Evolutionary conservation across 2,888 invertebrate genomes (phyloP).

Genomic region (Euplexia lucipara): DNA sequence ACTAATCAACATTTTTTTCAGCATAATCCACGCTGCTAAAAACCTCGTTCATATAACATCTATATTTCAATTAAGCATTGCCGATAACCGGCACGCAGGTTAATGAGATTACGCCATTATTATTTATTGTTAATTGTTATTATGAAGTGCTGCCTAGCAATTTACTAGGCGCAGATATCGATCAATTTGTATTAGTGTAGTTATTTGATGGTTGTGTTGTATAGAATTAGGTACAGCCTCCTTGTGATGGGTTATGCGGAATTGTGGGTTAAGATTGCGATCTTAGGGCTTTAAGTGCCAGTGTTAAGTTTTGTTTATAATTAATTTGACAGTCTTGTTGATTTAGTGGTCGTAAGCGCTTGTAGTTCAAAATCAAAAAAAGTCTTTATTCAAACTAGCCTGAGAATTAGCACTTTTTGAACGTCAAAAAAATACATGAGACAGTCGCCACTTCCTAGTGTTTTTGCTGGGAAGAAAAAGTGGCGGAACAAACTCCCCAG

Average conservation of each 20-base stretch:
- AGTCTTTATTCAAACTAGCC: no score
- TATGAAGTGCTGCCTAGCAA: slow-evolving; percentile 67
- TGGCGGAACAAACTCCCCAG: no score
- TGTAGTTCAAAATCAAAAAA: no score
- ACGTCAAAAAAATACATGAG: no score
- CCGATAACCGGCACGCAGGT: slow-evolving; percentile 50
- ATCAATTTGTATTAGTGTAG: slow-evolving; percentile 64
- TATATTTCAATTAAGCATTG: slow-evolving; percentile 59
- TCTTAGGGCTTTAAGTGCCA: neutral
- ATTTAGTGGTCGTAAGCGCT: no score
- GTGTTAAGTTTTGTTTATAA: neutral
- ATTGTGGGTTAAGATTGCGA: slow-evolving; percentile 26
- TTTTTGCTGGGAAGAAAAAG: no score
- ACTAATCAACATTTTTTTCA: neutral
- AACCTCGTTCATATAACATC: slow-evolving; percentile 21
- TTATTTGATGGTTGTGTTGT: slow-evolving; percentile 62
- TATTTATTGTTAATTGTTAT: slow-evolving; percentile 74
- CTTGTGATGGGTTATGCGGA: slow-evolving; percentile 39
- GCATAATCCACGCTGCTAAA: neutral
- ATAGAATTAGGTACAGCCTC: slow-evolving; percentile 68
- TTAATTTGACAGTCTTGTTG: no score
- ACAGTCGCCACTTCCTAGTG: no score
- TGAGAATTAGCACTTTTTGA: no score
- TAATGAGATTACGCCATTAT: slow-evolving; percentile 69
- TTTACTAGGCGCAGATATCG: slow-evolving; percentile 66